Evolutionary conservation across 2,888 invertebrate genomes (phyloP), one percentile per base, ranked within the genome.

Genomic region (Ormyrus pomaceus): DNA sequence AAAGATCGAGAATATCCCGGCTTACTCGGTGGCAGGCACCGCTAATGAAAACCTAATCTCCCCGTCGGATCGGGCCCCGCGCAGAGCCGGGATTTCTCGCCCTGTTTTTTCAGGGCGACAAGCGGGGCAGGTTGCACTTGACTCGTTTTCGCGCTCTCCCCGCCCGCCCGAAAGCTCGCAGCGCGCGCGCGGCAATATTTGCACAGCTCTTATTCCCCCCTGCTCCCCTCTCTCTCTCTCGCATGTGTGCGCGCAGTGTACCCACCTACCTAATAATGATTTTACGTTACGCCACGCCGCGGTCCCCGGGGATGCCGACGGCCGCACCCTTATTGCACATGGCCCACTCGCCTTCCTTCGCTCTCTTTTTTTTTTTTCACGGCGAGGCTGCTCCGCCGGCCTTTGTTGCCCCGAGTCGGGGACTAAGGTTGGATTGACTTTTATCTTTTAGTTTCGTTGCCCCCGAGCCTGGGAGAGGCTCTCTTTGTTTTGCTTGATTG

Each of bases 321-420:
- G 34, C 89, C 90, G 89, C 90, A 87, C 90, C 90, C 90, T 90
- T 87, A 87, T 87, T 89, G 90, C 90, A 90, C 90, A 90, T 90
- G 90, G 90, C 90, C 89, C 88, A 84, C 62, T 71, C 34, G 59
- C 45, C 53, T 46, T 46, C 10, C n/a, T 51, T 68, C 10, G 34
- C 19, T 58, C 59, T 56, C 45, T 45, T 6, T 53, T 53, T 2
- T 65, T 7, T 50, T 8, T 48, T 19, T 48, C 19, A 2, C 45
- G 13, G 34, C 34, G 34, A 34, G 34, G 34, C 34, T 34, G 34
- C 34, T 34, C 3, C 4, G 34, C 34, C 4, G 34, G 34, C 34
- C 34, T 34, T 34, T 34, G 34, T 34, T 34, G 34, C 34, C 19
- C 34, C 34, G 34, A 34, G 34, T 34, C 34, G 34, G 34, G 34